These are phyloP conservation scores for Phalloptychus januarius DNA, from an alignment of 2,797 vertebrate genomes.

Conservation along the genomic window DNA sequence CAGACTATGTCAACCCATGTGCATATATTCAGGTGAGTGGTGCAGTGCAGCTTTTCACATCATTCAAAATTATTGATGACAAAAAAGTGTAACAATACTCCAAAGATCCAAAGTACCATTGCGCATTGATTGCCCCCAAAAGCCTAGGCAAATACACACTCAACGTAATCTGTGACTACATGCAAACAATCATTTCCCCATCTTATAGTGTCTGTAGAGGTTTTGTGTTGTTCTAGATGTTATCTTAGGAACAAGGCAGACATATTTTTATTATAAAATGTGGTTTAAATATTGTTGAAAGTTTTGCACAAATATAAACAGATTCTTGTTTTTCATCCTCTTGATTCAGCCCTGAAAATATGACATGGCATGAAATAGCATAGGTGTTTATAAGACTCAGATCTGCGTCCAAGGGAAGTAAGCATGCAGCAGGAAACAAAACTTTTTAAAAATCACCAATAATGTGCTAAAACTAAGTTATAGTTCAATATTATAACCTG, in stretches of 20 bases:
- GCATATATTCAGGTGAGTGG: slow-evolving; percentile 37
- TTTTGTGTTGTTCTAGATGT: background rate
- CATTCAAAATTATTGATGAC: slow-evolving; percentile 11
- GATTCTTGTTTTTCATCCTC: background rate
- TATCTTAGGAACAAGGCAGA: background rate
- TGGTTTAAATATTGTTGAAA: background rate
- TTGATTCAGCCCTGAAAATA: background rate
- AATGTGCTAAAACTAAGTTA: background rate
- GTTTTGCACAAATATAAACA: background rate
- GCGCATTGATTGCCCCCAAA: slow-evolving; percentile 26
- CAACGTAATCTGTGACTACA: slow-evolving; percentile 5
- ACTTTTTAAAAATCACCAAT: background rate
- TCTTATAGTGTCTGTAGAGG: background rate
- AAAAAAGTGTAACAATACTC: slow-evolving; percentile 22
- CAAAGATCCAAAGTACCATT: slow-evolving; percentile 42
- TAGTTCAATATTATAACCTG: background rate
- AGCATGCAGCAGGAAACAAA: background rate
- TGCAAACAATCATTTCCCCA: slow-evolving; percentile 7
- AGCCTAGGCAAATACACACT: slow-evolving; percentile 18
- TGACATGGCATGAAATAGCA: background rate
- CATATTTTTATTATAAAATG: background rate
- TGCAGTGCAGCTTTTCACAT: slow-evolving; percentile 18
- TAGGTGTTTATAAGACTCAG: background rate
- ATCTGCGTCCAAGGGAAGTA: background rate
- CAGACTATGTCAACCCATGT: slow-evolving; percentile 11